Evolutionary conservation across 2,888 invertebrate genomes (phyloP).

Genomic region (Spisula subtruncata): DNA sequence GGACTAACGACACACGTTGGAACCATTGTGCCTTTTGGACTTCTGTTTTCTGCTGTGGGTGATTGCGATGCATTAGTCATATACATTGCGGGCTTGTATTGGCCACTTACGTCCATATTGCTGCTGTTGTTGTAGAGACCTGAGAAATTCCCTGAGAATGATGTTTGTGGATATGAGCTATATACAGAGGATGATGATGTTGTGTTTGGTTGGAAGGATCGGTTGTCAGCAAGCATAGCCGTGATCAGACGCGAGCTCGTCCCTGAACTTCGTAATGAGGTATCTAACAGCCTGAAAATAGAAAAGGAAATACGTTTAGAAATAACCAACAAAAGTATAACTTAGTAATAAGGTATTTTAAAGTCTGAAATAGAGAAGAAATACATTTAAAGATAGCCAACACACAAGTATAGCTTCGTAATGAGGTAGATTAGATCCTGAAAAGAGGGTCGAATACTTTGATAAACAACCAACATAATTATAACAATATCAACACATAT

Average conservation of each 20-base stretch:
- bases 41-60: constrained; percentile 55
- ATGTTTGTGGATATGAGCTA: constrained; percentile 42
- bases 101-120: constrained; percentile 42
- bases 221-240: constrained; percentile 67
- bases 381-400: too few species aligned
- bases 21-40: constrained; percentile 59
- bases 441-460: too few species aligned
- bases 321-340: too few species aligned
- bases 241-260: constrained; percentile 62
- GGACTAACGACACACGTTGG: constrained; percentile 77
- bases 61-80: constrained; percentile 31
- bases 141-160: constrained; percentile 51
- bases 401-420: too few species aligned
- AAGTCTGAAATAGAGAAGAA: too few species aligned
- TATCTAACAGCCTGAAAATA: constrained; percentile 61
- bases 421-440: too few species aligned
- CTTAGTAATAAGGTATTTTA: too few species aligned
- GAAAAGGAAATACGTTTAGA: neutral
- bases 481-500: too few species aligned
- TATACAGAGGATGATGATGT: constrained; percentile 40
- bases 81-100: constrained; percentile 39
- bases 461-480: too few species aligned
- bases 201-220: constrained; percentile 42
- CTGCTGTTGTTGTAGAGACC: neutral
- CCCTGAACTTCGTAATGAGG: constrained; percentile 36